Evolutionary conservation across 2,797 vertebrate species (phyloP), one percentile per base, ranked within the genome.

Genomic region (Toxotes lorentzi): DNA sequence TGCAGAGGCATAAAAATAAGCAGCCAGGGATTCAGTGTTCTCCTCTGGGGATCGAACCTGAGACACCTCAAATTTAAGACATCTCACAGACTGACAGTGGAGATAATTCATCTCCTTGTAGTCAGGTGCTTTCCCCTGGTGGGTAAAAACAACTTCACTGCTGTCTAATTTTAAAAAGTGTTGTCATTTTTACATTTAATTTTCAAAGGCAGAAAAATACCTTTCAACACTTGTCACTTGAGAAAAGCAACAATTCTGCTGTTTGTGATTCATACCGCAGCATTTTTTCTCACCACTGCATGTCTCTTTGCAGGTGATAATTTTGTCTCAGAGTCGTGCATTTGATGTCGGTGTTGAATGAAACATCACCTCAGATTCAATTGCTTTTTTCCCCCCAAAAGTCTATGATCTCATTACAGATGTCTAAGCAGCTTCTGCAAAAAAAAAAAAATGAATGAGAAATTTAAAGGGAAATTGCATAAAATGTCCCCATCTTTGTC

Each of bases 161-260:
- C 73, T n/a, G 47, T 84, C 63, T 89, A 71, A 77, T 84, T 79
- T 71, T 51, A 24, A 45, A 72, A 88, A 40, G 86, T 88, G 86
- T 91, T 87, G 84, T 88, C 73, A 82, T 82, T 83, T 82, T 73
- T 76, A 77, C 70, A 64, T 88, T 82, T 82, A 27, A 78, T 89
- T 88, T 84, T 77, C 81, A 83, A 80, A 91, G 57, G 83, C 82
- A 87, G 79, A 75, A 77, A 79, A 89, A 89, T 74, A 85, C 87
- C 89, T 90, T 86, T 92, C 86, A 93, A 93, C 92, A 93, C 92
- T 85, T 92, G 88, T 90, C 92, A 91, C 71, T 73, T 1, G 76
- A 82, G 83, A 78, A 73, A 76, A 59, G 82, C 77, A 56, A 79
- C 89, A 82, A 86, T 88, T 81, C 74, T 58, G 78, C 89, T 48